Base-by-base conservation (phyloP, 2,113 vertebrate species). In the Spermophilus dauricus region DNA sequence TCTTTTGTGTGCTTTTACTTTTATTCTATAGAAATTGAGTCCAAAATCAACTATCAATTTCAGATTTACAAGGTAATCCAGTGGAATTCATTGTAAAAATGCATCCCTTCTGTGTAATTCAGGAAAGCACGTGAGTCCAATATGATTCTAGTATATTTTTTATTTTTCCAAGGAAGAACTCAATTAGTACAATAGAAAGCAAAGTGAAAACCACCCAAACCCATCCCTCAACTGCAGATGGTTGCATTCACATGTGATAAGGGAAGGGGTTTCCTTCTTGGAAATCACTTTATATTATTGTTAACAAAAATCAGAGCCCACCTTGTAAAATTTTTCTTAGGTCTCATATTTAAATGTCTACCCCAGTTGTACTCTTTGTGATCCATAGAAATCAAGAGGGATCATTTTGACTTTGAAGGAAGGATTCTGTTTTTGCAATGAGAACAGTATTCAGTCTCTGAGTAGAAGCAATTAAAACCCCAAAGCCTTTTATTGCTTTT, bases 401-500 rank as follows among this genome's bases (percentile, higher is more conserved):
- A 61, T 83, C 32, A 20, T 95, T 95, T 84, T 90, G 90, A 97
- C 90, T 96, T 96, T 87, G 89, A 97, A 91, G 58, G 18, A 83
- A 85, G 20, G 69, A 82, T 77, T 96, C 69, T 91, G 5, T 93
- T 77, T 97, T 97, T 81, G 51, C 56, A 70, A 16, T 70, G 48
- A 94, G 61, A 96, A 92, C 24, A 96, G 87, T 96, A 94, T 84
- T 96, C 32, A 80, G 76, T 85, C 96, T 97, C 97, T 65, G 56
- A 65, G 87, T 97, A 96, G 72, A 97, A 96, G 92, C 95, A 96
- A 92, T 97, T 95, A 96, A 97, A 97, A 95, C 83, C 83, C 69
- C 11, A 77, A 91, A 97, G 69, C 20, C 56, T 94, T 93, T 96
- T 95, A 96, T 76, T 96, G 77, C 86, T 97, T 98, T 97, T 87